Base-by-base conservation (phyloP, 2,797 vertebrate species). In the Pseudochirops cupreus region DNA sequence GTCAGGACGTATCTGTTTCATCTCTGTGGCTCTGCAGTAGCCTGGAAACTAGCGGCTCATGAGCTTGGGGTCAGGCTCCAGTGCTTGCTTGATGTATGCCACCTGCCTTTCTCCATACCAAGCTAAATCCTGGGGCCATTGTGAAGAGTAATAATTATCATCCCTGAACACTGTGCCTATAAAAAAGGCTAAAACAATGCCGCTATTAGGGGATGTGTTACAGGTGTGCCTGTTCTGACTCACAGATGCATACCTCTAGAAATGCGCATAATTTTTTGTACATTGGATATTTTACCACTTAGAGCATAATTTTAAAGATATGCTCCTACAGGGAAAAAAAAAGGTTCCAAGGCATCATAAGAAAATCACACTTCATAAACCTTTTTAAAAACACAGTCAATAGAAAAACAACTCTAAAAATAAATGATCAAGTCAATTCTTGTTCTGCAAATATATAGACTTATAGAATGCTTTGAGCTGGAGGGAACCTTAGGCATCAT, bases 21-120 rank as follows among this genome's bases (percentile, higher is more conserved):
- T 92, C 56, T 95, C 56, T 90, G 10, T 92, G 95, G 90, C 55
- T 91, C 18, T 90, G 58, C 31, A 94, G 56, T 92, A 93, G 92
- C 26, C 3, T 93, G 39, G 53, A 90, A 82, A 52, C 93, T 91
- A 87, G 67, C 62, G 33, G 33, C 91, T 94, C 92, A 54, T 28
- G 26, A 90, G 58, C 53, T 87, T 55, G 67, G 29, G 89, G 12
- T 92, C 82, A 56, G 93, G 24, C 29, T 93, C n/a, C n/a, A 39
- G 92, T 7, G 87, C 52, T 52, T 24, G 53, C 24, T 91, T 93
- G 28, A 16, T 96, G 56, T 95, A 21, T 52, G 28, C 91, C n/a
- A 82, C 74, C 74, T 92, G 14, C 82, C 5, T 95, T 96, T 96
- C 10, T 21, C 91, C 26, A 90, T 55, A 92, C 2, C 5, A 56